These are phyloP conservation scores for Apostichopus parvimensis DNA, from an alignment of 35 echinoderm and acorn worm species.

Conservation along the genomic window DNA sequence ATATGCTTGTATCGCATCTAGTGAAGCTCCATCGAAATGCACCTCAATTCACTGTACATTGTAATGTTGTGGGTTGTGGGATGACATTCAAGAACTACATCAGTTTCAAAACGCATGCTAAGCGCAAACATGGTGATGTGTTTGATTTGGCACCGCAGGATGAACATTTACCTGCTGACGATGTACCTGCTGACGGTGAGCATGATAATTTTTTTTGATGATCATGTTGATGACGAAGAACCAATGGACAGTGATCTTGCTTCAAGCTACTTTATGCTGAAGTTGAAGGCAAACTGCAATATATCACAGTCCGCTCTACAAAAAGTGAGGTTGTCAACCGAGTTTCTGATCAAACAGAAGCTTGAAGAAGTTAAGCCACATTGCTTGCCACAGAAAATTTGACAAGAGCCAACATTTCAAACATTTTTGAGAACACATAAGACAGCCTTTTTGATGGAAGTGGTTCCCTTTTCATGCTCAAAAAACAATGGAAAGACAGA, in stretches of 20 bases:
- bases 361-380: neutral
- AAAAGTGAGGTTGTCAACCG: neutral
- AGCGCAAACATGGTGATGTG: neutral
- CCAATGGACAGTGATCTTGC: too few species aligned
- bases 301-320: constrained; percentile 19
- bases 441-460: neutral
- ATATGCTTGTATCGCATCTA: constrained; percentile 6
- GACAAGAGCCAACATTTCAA: neutral
- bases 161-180: neutral
- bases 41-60: constrained; percentile 33
- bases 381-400: neutral
- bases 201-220: neutral
- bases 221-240: too few species aligned
- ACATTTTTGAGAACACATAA: constrained; percentile 12
- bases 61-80: constrained; percentile 27
- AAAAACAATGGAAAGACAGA: too few species aligned
- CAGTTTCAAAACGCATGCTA: constrained; percentile 16
- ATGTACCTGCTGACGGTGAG: neutral
- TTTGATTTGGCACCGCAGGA: neutral
- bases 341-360: constrained; percentile 14
- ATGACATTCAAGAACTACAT: constrained; percentile 31
- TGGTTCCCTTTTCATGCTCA: too few species aligned
- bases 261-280: too few species aligned
- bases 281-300: too few species aligned
- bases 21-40: constrained; percentile 34